Conservation (phyloP, 2,888 invertebrate species). For the Dexiosoma caninum region DNA sequence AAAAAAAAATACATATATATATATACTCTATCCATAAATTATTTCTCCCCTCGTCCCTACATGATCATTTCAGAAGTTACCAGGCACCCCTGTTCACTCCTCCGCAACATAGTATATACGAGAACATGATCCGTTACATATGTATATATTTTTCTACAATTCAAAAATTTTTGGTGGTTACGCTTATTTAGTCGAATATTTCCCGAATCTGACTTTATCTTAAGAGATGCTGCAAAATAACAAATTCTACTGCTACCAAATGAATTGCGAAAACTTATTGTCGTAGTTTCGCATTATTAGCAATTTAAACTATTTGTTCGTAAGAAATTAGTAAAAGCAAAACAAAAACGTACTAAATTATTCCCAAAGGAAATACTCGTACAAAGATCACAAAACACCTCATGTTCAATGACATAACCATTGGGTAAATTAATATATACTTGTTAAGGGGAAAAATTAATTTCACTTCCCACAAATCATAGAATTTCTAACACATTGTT, state of each 20-base stretch:
- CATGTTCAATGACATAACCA: not conserved
- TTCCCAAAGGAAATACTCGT: constrained; percentile 35
- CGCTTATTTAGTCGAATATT: too few species aligned
- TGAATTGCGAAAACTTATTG: constrained; percentile 74
- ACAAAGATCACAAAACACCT: not conserved
- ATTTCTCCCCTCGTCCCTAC: too few species aligned
- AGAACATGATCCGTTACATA: too few species aligned
- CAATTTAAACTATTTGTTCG: constrained; percentile 12
- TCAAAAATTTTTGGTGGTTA: too few species aligned
- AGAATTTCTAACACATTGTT: not conserved
- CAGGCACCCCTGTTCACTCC: too few species aligned
- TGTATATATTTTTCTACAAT: too few species aligned
- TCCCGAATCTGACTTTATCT: too few species aligned
- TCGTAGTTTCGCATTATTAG: constrained; percentile 72
- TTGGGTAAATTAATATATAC: not conserved
- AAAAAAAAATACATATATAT: too few species aligned
- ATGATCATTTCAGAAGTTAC: too few species aligned
- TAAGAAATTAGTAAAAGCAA: constrained; percentile 1
- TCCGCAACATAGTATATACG: too few species aligned
- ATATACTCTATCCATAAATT: too few species aligned
- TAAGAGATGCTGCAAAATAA: too few species aligned
- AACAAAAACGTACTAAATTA: constrained; percentile 7
- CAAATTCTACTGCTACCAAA: constrained; percentile 64
- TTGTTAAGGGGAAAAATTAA: not conserved
- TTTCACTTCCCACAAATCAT: not conserved